phyloP scores from a whole-genome alignment of 2,888 invertebrate species.

The Drosophila quasianomalipes region DNA sequence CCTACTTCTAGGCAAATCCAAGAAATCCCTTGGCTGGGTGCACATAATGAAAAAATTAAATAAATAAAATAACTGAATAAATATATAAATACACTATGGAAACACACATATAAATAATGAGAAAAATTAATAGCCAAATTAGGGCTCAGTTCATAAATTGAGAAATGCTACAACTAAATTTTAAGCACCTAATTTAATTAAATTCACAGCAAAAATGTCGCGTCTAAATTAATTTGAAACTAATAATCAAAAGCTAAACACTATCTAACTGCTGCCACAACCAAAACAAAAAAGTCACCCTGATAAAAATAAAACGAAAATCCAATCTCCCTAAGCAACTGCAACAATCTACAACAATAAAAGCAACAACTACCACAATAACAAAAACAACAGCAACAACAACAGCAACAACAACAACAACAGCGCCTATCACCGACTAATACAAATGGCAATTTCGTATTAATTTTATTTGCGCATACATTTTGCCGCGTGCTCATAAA shows the following conservation, averaged over 20 bases:
- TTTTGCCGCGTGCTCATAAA: constrained; percentile 69
- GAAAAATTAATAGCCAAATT: not conserved
- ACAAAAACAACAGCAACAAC: constrained; percentile 30
- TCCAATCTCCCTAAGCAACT: constrained; percentile 40
- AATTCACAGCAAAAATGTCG: constrained; percentile 38
- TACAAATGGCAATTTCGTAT: constrained; percentile 67
- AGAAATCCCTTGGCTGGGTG: not conserved
- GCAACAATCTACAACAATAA: constrained; percentile 51
- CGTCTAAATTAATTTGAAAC: constrained; percentile 45
- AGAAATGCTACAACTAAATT: not conserved
- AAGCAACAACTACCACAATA: constrained; percentile 42
- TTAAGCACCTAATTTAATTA: constrained; percentile 17
- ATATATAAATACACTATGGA: not conserved
- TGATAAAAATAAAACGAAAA: constrained; percentile 8
- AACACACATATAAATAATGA: not conserved
- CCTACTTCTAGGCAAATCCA: not conserved
- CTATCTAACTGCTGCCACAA: constrained; percentile 44
- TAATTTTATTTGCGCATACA: constrained; percentile 77
- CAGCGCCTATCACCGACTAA: constrained; percentile 50
- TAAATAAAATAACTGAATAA: not conserved
- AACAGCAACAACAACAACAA: constrained; percentile 34
- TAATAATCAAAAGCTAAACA: constrained; percentile 44
- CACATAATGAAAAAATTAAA: not conserved
- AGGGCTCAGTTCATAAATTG: not conserved
- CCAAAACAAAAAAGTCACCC: constrained; percentile 22